Percentiles rank a stretch among this genome's conserved stretches.
Conservation (phyloP, 2,113 vertebrate species). For the Campylomormyrus numenius region DNA sequence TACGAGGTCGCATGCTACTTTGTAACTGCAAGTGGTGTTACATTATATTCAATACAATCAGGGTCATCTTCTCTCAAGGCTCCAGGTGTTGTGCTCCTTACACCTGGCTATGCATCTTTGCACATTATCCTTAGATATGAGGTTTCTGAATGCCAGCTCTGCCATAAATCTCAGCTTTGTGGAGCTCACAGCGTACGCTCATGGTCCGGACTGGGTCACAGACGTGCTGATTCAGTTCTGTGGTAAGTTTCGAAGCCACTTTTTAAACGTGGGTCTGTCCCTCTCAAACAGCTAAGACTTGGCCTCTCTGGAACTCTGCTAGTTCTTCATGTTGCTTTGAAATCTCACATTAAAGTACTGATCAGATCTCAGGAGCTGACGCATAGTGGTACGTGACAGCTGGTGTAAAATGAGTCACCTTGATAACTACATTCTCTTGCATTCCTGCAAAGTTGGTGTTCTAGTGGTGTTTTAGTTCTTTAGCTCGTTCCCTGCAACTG, state of each 20-base stretch:
- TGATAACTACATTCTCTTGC: neutral
- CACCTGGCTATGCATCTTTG: neutral
- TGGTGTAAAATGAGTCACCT: neutral
- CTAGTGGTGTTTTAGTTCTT: neutral
- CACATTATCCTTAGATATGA: neutral
- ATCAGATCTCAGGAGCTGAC: neutral
- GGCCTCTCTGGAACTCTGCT: neutral
- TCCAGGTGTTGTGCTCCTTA: neutral
- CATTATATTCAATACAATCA: neutral
- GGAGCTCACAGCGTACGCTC: neutral
- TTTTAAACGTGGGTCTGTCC: neutral
- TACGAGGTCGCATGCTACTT: neutral
- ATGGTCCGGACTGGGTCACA: neutral
- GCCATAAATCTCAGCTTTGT: neutral
- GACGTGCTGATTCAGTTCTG: neutral
- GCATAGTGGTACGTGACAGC: neutral
- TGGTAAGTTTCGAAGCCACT: neutral
- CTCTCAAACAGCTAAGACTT: neutral
- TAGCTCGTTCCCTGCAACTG: neutral
- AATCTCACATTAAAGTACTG: neutral
- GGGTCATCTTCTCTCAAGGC: neutral
- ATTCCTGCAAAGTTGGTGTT: neutral
- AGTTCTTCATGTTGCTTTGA: neutral
- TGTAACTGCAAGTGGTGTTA: neutral
- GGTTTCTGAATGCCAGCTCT: neutral